Conservation (phyloP, 2,888 invertebrate genomes). For the Agapostemon virescens region DNA sequence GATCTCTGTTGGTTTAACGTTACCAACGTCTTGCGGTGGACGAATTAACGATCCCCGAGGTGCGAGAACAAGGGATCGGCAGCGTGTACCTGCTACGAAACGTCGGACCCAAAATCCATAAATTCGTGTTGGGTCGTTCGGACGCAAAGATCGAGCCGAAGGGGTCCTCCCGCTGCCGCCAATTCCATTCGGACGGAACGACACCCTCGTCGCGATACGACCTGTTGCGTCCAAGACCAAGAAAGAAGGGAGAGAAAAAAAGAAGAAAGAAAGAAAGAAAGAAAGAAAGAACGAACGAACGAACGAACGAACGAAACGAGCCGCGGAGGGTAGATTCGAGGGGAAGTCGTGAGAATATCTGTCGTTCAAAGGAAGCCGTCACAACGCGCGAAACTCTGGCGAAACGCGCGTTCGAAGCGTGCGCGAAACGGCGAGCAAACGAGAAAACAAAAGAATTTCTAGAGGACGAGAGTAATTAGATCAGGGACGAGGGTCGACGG, state of each 20-base stretch:
- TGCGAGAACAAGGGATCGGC: slow-evolving; percentile 46
- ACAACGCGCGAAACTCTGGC: slow-evolving; percentile 45
- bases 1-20: slow-evolving; percentile 51
- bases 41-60: slow-evolving; percentile 44
- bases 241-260: slow-evolving; percentile 13
- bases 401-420: too few relatives aligned
- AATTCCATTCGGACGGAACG: slow-evolving; percentile 56
- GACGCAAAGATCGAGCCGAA: slow-evolving; percentile 51
- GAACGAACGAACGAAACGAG: slow-evolving; percentile 40
- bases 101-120: slow-evolving; percentile 59
- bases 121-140: slow-evolving; percentile 55
- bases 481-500: background rate
- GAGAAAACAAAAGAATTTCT: background rate
- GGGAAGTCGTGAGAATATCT: slow-evolving; percentile 74
- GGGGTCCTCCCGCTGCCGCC: slow-evolving; percentile 41
- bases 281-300: slow-evolving; percentile 42
- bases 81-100: slow-evolving; percentile 51
- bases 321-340: slow-evolving; percentile 34
- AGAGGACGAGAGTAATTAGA: background rate
- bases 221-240: slow-evolving; percentile 70
- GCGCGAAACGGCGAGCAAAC: background rate
- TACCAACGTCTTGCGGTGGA: slow-evolving; percentile 16
- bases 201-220: slow-evolving; percentile 73
- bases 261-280: slow-evolving; percentile 48
- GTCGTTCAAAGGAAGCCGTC: slow-evolving; percentile 76